Percentiles rank a stretch among this genome's conserved stretches.
These are phyloP conservation scores for Pyxicephalus adspersus DNA, from an alignment of 2,113 vertebrate species.

Conservation along the genomic window DNA sequence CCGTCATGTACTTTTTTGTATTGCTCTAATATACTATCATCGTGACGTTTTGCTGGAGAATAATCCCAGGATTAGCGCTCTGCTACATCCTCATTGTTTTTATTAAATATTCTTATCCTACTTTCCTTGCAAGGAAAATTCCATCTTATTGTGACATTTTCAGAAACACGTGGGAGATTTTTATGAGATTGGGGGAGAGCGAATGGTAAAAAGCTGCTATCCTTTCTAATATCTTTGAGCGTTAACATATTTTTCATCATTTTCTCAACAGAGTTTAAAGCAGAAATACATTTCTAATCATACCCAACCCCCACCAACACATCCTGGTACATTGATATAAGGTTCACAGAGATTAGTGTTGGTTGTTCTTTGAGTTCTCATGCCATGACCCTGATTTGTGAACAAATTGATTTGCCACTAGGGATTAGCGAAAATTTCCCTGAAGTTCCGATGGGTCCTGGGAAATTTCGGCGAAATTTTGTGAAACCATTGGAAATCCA, in stretches of 20 bases:
- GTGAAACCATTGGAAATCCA: no score
- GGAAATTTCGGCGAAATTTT: no score
- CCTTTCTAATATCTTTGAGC: neutral
- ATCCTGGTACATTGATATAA: neutral
- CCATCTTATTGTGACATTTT: neutral
- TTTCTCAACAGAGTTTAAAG: neutral
- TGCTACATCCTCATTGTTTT: neutral
- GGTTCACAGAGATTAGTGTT: no score
- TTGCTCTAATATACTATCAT: slow-evolving; percentile 1
- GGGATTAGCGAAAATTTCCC: no score
- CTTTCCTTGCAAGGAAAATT: neutral
- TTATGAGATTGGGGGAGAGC: no score
- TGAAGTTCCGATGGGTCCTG: no score
- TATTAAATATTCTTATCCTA: neutral
- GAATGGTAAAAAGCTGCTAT: no score
- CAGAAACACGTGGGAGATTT: neutral
- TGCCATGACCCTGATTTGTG: no score
- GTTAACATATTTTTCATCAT: neutral
- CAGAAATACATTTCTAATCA: neutral
- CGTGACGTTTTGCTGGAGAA: slow-evolving; percentile 1
- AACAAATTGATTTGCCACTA: no score
- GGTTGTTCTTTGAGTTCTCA: no score
- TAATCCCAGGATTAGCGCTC: neutral
- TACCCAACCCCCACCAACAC: neutral
- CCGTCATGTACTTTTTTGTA: neutral